A percentile compares a stretch with the other conserved stretches of the same genome.
Conservation (phyloP, 2,888 invertebrate species). For the Acanthosepion lycidas region DNA sequence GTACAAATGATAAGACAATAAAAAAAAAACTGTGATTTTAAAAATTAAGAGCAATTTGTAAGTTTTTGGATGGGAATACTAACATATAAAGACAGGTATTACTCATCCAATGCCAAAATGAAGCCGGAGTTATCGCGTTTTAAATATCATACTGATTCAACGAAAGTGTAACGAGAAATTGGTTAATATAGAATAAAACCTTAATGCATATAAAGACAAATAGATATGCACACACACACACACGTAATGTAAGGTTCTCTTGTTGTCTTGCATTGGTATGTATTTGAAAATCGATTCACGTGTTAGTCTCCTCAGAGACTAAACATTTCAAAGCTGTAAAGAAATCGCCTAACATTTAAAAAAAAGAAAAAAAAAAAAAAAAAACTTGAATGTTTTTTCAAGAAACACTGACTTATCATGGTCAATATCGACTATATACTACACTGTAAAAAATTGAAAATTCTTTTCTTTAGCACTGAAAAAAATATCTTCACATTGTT, state of each 20-base stretch:
- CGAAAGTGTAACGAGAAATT: not conserved
- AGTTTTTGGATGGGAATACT: not conserved
- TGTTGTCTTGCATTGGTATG: too few species aligned
- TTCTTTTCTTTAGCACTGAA: not conserved
- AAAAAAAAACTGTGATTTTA: not conserved
- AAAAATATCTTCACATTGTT: not conserved
- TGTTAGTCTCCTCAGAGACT: too few species aligned
- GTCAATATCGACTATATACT: not conserved
- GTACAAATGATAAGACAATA: not conserved
- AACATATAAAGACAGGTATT: too few species aligned
- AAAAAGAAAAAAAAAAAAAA: too few species aligned
- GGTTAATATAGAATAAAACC: too few species aligned
- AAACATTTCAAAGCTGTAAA: too few species aligned
- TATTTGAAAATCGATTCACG: too few species aligned
- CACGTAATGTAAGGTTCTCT: not conserved
- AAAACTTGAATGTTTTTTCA: not conserved
- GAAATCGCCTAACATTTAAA: too few species aligned
- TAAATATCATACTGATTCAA: not conserved
- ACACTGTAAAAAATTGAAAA: not conserved
- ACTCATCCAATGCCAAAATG: too few species aligned
- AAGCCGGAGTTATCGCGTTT: not conserved
- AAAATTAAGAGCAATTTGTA: not conserved
- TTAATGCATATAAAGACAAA: not conserved
- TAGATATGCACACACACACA: not conserved
- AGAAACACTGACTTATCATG: not conserved